Base-by-base conservation (phyloP, 2,797 vertebrate genomes). In the Denticeps clupeoides region DNA sequence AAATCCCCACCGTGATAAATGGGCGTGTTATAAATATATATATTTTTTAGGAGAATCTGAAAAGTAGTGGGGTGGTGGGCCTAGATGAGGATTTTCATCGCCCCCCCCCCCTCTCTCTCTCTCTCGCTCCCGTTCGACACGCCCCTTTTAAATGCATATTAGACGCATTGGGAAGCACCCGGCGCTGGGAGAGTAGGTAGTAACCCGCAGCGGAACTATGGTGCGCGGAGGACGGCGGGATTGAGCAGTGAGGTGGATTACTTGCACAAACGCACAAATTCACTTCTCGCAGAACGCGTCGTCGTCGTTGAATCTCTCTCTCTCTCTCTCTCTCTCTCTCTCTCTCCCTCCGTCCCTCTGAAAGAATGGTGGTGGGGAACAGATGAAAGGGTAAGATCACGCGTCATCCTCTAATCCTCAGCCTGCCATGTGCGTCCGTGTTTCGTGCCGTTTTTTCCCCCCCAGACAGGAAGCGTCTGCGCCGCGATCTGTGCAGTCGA, bases 141-240 rank as follows among this genome's bases (percentile, higher is more conserved):
- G 47, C 50, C 50, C 35, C 51, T 22, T 54, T 49, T 22, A 49
- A 57, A 51, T 47, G 27, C 55, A 41, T 46, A 37, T 25, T 41
- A 53, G 49, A 56, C 45, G 60, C 62, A 49, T 49, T 61, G 56
- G n/a, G 55, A 46, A 42, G 55, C 52, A 50, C 62, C 49, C 51
- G 50, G 47, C 47, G 43, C 63, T 48, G 47, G 43, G 50, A 45
- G 48, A 42, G 50, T 50, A 37, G 26, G 50, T 53, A 57, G 57
- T 66, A 60, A 63, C 53, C 51, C 57, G 37, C 22, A 33, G 42
- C 46, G 27, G 28, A 19, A 31, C 37, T 28, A 50, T 44, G 31
- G 51, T 45, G 47, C 48, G 45, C 28, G 46, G 49, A 45, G 47
- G 28, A 54, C 55, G 55, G 55, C 59, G 49, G 56, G 59, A 56